Conservation (phyloP, 2,113 vertebrate genomes). For the Pagrus major region DNA sequence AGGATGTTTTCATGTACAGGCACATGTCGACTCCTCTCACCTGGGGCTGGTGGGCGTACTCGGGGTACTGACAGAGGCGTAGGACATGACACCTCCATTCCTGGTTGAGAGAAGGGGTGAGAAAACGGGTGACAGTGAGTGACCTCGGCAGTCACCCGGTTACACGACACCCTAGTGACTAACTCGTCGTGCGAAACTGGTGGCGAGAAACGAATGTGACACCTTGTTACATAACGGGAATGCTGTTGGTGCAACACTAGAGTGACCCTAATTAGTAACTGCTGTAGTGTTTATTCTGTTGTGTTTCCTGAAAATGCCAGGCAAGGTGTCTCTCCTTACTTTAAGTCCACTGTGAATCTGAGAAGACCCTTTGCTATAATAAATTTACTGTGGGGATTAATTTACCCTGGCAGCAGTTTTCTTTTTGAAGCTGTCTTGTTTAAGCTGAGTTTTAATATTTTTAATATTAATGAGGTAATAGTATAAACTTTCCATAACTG, state of each 20-base stretch:
- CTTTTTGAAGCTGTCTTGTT: too few relatives aligned
- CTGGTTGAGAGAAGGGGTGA: conserved; percentile 71
- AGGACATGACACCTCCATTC: conserved; percentile 74
- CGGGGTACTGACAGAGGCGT: conserved; percentile 56
- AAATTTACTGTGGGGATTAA: too few relatives aligned
- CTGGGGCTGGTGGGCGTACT: conserved; percentile 72
- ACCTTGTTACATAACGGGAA: conserved; percentile 50
- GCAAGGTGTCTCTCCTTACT: conserved; percentile 14
- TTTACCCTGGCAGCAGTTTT: too few relatives aligned
- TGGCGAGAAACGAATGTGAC: conserved; percentile 19
- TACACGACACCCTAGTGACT: conserved; percentile 3
- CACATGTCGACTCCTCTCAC: conserved; percentile 49
- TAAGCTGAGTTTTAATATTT: too few relatives aligned
- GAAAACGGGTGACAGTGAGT: conserved; percentile 23
- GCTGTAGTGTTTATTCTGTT: conserved; percentile 17
- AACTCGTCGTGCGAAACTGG: not conserved
- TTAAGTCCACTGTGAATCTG: conserved; percentile 15
- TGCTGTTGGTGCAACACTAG: conserved; percentile 25
- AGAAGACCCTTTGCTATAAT: conserved; percentile 15
- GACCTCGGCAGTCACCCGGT: not conserved
- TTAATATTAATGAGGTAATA: too few relatives aligned
- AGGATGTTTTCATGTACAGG: not conserved
- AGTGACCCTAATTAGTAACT: conserved; percentile 43
- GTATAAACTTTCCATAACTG: too few relatives aligned
- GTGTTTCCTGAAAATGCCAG: conserved; percentile 31